Evolutionary conservation across 2,888 invertebrate species (phyloP).

Genomic region (Theretra japonica): DNA sequence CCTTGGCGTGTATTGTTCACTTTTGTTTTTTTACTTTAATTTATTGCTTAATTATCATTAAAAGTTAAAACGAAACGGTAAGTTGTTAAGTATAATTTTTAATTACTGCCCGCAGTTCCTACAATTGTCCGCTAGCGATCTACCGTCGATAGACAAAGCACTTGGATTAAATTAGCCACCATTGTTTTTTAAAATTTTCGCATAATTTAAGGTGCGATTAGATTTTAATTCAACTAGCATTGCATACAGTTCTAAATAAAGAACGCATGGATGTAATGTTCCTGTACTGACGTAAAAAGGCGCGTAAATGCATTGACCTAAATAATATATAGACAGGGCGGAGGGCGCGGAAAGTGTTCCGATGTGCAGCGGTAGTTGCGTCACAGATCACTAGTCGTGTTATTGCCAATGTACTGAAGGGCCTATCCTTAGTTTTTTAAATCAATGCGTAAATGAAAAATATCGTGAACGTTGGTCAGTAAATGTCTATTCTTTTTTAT

Average conservation of each 20-base stretch:
- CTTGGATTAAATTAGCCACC: slow-evolving; percentile 9
- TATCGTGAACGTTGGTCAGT: too few species aligned
- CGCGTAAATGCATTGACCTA: too few species aligned
- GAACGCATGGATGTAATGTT: not conserved
- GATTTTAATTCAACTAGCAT: not conserved
- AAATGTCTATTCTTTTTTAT: too few species aligned
- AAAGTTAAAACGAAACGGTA: slow-evolving; percentile 1
- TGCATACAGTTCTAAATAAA: not conserved
- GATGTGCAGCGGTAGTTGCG: too few species aligned
- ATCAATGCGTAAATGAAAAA: too few species aligned
- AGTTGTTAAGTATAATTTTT: slow-evolving; percentile 12
- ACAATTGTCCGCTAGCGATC: slow-evolving; percentile 12
- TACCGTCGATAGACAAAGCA: slow-evolving; percentile 11
- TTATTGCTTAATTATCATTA: not conserved
- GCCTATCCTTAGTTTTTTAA: too few species aligned
- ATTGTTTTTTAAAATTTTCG: slow-evolving; percentile 23
- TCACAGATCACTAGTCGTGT: too few species aligned
- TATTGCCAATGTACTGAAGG: too few species aligned
- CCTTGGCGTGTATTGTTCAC: not conserved
- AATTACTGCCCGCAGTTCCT: slow-evolving; percentile 22
- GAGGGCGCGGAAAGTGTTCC: too few species aligned
- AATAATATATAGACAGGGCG: too few species aligned
- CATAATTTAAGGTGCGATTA: slow-evolving; percentile 27
- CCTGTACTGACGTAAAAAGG: too few species aligned
- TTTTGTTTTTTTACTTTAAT: not conserved